These are phyloP conservation scores for Protobothrops flavoviridis DNA, from an alignment of 2,113 vertebrate genomes.

Conservation along the genomic window DNA sequence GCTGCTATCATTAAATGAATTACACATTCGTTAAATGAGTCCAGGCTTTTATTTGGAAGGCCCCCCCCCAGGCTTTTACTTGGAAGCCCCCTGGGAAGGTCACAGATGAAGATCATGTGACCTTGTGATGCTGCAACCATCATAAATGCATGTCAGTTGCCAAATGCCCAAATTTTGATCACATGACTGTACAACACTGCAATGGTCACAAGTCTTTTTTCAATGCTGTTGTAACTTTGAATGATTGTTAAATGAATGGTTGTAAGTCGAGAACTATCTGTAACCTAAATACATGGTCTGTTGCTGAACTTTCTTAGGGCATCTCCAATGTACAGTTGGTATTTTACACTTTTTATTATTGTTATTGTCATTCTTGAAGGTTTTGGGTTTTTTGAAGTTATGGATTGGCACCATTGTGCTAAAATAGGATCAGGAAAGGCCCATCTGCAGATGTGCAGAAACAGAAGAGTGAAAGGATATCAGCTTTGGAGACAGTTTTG, in stretches of 20 bases:
- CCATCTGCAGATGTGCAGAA: neutral
- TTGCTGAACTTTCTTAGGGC: neutral
- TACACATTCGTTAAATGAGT: neutral
- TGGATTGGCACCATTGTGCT: neutral
- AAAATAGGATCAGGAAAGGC: neutral
- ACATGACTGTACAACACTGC: too few relatives aligned
- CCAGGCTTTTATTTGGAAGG: neutral
- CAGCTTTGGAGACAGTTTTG: neutral
- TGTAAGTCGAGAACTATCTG: too few relatives aligned
- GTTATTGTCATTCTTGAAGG: neutral
- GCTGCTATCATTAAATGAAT: neutral
- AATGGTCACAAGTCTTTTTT: too few relatives aligned
- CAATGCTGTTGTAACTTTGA: too few relatives aligned
- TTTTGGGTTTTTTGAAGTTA: neutral
- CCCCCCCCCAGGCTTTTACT: too few relatives aligned
- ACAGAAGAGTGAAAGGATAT: neutral
- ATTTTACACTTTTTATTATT: neutral
- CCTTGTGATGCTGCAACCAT: too few relatives aligned
- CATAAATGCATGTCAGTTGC: too few relatives aligned
- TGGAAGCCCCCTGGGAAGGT: too few relatives aligned
- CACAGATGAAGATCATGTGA: too few relatives aligned
- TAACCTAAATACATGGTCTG: neutral
- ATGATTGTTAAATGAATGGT: too few relatives aligned
- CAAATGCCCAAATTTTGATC: too few relatives aligned
- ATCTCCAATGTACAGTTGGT: neutral